Evolutionary conservation across 2,888 invertebrate species (phyloP), one percentile per base, ranked within the genome.

Genomic region (Mythimna albipuncta): DNA sequence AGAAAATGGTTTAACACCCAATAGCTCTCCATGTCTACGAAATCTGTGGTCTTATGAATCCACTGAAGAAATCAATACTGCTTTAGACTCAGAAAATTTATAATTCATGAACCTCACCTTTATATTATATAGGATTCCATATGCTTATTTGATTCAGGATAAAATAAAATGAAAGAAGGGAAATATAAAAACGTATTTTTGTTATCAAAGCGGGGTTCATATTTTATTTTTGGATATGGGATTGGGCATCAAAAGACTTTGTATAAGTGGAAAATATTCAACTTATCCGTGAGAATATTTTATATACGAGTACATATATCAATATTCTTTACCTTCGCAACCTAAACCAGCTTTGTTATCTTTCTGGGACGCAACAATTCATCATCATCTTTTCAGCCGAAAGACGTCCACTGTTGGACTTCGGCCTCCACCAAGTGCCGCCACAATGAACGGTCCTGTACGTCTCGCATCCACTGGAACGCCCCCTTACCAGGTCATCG

Each of bases 21-120:
- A 52, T 16, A 38, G 6, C 65, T 19, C 54, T 79, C 63, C 66
- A 77, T 77, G 72, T 58, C 1, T 10, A 21, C 6, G 2, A 41
- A 6, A 21, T 73, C 35, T n/a, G 44, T 58, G 55, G 19, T 19
- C 32, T 4, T 81, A 62, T 63, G 16, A 16, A 61, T 26, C 54
- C 19, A 52, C 21, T 50, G 41, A 58, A 10, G 52, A 64, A 78
- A 81, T 81, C 83, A 74, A 84, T 84, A 84, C 26, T 62, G 69
- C 68, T 77, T 77, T 70, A 69, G 62, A 59, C 64, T 62, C 44
- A 62, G 73, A 38, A 62, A 47, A 77, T 82, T 64, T 75, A 75
- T 75, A 79, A 77, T 83, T 79, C 74, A 83, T 68, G 70, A 83
- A 64, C 38, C 38, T 72, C 58, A 72, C 69, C 47, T 66, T 72